A percentile compares a stretch with the other conserved stretches of the same genome.
phyloP scores from a whole-genome alignment of 64 coral and sea anemone genomes.

The Montipora capricornis region DNA sequence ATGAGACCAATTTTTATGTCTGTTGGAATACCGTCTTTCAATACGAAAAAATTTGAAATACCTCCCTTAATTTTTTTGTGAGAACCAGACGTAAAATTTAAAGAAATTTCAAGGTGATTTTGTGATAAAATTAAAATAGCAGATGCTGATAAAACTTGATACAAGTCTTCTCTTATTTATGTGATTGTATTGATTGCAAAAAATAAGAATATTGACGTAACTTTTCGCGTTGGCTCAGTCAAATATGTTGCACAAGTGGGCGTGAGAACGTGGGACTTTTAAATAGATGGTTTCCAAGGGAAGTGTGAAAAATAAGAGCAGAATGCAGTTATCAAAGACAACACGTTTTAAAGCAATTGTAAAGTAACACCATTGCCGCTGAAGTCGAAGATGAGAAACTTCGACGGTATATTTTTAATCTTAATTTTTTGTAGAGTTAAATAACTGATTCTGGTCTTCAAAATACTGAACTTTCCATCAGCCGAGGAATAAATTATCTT shows the following conservation, averaged over 20 bases:
- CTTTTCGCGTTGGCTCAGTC: constrained; percentile 11
- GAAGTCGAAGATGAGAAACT: not conserved
- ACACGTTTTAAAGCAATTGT: not conserved
- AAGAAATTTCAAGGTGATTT: constrained; percentile 10
- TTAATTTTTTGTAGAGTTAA: not conserved
- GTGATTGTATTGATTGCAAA: not conserved
- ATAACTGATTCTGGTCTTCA: not conserved
- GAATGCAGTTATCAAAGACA: not conserved
- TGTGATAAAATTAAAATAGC: constrained; percentile 65
- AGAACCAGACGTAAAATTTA: not conserved
- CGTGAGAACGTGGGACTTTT: not conserved
- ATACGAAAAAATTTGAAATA: not conserved
- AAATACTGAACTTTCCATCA: constrained; percentile 34
- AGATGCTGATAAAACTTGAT: constrained; percentile 47
- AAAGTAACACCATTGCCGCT: not conserved
- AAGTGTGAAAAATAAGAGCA: not conserved
- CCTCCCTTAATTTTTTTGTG: not conserved
- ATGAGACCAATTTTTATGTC: not conserved
- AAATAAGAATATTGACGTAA: constrained; percentile 66
- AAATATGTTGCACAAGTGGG: constrained; percentile 23
- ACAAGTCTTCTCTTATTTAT: constrained; percentile 50
- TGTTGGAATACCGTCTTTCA: not conserved
- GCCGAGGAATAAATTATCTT: constrained; percentile 43
- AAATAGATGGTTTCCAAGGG: constrained; percentile 9
- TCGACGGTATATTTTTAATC: not conserved